Evolutionary conservation across 2,113 vertebrate species (phyloP).

Genomic region (Tapirus terrestris): DNA sequence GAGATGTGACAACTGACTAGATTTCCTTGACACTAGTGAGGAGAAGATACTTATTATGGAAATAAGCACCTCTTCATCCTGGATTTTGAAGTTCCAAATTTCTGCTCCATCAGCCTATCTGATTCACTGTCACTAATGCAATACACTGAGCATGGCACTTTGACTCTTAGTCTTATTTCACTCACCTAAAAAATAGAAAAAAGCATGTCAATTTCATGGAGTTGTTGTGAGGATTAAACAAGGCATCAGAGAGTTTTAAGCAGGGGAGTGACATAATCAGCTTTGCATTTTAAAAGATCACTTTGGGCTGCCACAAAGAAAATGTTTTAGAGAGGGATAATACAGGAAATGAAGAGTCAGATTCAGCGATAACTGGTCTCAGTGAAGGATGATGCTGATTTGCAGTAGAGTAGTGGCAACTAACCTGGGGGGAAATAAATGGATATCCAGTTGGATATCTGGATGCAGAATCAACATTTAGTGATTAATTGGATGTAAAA

Average conservation of each 20-base stretch:
- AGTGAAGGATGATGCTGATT: neutral
- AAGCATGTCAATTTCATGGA: conserved; percentile 17
- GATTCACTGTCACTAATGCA: conserved; percentile 18
- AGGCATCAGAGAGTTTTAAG: conserved; percentile 6
- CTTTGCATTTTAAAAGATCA: conserved; percentile 38
- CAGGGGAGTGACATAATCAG: neutral
- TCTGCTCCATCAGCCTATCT: neutral
- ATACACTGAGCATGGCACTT: neutral
- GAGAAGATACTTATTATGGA: neutral
- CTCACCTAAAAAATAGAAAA: conserved; percentile 8
- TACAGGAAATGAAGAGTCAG: neutral
- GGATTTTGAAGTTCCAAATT: conserved; percentile 34
- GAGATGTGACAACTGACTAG: neutral
- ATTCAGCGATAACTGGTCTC: neutral
- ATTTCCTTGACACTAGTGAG: neutral
- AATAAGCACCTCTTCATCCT: conserved; percentile 18
- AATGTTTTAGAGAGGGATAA: neutral
- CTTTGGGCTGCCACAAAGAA: neutral
- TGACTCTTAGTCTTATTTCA: conserved; percentile 42
- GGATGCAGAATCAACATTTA: neutral
- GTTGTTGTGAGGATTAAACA: conserved; percentile 35
- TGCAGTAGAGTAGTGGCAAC: neutral
- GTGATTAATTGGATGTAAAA: neutral
- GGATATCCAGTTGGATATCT: neutral
- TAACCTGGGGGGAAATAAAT: neutral